Evolutionary conservation across 2,888 invertebrate genomes (phyloP).

Genomic region (Plutella xylostella): DNA sequence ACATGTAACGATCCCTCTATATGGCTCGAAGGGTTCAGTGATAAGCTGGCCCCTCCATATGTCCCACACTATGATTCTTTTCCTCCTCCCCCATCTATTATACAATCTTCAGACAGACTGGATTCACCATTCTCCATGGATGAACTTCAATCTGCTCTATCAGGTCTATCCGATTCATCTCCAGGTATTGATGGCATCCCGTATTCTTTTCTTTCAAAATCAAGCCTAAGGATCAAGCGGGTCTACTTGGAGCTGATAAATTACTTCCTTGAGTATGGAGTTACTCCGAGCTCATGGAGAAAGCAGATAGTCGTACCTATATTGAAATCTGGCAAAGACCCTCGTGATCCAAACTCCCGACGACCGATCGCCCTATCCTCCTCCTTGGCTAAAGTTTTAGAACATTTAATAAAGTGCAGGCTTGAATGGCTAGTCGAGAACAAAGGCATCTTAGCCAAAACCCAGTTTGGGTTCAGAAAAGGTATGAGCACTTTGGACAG

Average conservation of each 20-base stretch:
- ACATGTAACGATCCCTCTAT: background rate
- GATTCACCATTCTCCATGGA: conserved; percentile 12
- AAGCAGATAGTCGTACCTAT: conserved; percentile 11
- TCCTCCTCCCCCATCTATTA: background rate
- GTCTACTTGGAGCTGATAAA: conserved; percentile 6
- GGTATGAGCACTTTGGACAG: conserved; percentile 12
- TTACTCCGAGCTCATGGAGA: conserved; percentile 12
- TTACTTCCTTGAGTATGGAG: conserved; percentile 4
- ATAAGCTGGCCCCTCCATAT: conserved; percentile 4
- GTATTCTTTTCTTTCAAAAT: conserved; percentile 13
- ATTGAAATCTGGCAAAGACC: conserved; percentile 7
- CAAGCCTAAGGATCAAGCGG: background rate
- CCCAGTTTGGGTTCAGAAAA: conserved; percentile 18
- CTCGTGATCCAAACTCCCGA: conserved; percentile 5
- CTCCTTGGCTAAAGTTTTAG: conserved; percentile 10
- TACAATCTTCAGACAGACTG: background rate
- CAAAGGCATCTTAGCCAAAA: conserved; percentile 6
- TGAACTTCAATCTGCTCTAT: conserved; percentile 9
- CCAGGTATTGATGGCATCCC: conserved; percentile 17
- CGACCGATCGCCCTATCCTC: conserved; percentile 16
- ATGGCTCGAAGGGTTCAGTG: background rate
- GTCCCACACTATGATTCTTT: background rate
- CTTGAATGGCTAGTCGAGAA: conserved; percentile 17
- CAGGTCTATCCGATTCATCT: conserved; percentile 11
- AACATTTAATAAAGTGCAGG: conserved; percentile 15